Evolutionary conservation across 1,140 invertebrate species (phyloP).

Genomic region (Palaemon carinicauda): DNA sequence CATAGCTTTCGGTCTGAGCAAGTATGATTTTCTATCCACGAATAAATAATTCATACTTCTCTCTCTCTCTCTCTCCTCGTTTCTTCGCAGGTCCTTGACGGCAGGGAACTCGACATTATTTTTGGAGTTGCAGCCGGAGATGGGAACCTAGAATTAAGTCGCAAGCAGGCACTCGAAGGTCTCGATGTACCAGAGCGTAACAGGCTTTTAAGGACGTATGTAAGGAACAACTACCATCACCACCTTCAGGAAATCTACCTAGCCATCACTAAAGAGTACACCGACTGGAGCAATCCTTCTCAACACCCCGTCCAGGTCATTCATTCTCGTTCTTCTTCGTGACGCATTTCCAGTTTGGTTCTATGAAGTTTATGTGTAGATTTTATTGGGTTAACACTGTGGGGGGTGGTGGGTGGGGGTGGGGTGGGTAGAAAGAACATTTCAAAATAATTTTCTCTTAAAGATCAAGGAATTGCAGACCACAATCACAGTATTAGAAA

Average conservation of each 20-base stretch:
- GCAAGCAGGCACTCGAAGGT: slow-evolving; percentile 71
- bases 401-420: too few species aligned
- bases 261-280: slow-evolving; percentile 91
- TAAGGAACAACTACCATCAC: slow-evolving; percentile 84
- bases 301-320: slow-evolving; percentile 81
- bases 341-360: too few species aligned
- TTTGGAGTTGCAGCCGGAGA: slow-evolving; percentile 57
- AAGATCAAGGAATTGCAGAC: too few species aligned
- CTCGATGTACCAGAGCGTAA: slow-evolving; percentile 81
- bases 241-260: slow-evolving; percentile 71
- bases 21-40: too few species aligned
- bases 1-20: background rate
- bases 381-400: too few species aligned
- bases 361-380: too few species aligned
- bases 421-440: too few species aligned
- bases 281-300: slow-evolving; percentile 92
- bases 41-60: background rate
- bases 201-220: slow-evolving; percentile 84
- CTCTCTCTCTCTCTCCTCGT: background rate
- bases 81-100: slow-evolving; percentile 40
- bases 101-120: slow-evolving; percentile 33
- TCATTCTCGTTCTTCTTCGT: background rate
- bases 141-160: slow-evolving; percentile 73
- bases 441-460: too few species aligned
- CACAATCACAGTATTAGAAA: too few species aligned